Percentiles rank a stretch among this genome's conserved stretches.
These are phyloP conservation scores for Peucedramus taeniatus DNA, from an alignment of 2,113 vertebrate genomes.

Conservation along the genomic window DNA sequence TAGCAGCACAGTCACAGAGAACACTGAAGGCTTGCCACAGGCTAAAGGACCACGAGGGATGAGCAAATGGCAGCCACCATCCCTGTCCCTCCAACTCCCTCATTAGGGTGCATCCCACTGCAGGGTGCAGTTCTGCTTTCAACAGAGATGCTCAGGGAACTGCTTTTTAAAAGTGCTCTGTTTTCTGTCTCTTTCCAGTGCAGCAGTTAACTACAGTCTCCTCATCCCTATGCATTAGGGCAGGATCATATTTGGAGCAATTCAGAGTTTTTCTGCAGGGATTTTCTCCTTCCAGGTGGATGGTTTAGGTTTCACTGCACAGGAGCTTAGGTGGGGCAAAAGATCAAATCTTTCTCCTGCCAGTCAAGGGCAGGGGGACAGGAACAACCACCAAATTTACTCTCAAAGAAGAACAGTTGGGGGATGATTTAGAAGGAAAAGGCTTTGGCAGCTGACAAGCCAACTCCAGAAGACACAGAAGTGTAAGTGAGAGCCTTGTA, in stretches of 20 bases:
- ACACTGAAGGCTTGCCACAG: not conserved
- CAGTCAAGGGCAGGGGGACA: not conserved
- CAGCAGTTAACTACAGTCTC: not conserved
- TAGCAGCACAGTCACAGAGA: fast-evolving
- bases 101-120: too few relatives aligned
- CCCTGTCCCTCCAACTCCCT: not conserved
- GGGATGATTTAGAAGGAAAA: not conserved
- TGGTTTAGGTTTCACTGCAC: slow-evolving; percentile 20
- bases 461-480: not conserved
- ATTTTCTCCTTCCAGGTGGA: slow-evolving; percentile 23
- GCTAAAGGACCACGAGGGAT: fast-evolving
- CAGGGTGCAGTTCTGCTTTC: not conserved
- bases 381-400: not conserved
- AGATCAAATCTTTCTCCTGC: not conserved
- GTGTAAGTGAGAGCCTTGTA: not conserved
- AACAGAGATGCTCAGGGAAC: not conserved
- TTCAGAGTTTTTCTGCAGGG: slow-evolving; percentile 11
- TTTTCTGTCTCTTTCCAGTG: not conserved
- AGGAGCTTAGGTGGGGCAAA: not conserved
- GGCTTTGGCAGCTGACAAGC: not conserved
- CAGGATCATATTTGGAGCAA: not conserved
- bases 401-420: not conserved
- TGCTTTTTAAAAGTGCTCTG: not conserved
- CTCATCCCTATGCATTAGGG: not conserved
- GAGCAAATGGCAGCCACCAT: not conserved